Evolutionary conservation across 1,140 invertebrate genomes (phyloP), one percentile per base, ranked within the genome.

Genomic region (Atta cephalotes): DNA sequence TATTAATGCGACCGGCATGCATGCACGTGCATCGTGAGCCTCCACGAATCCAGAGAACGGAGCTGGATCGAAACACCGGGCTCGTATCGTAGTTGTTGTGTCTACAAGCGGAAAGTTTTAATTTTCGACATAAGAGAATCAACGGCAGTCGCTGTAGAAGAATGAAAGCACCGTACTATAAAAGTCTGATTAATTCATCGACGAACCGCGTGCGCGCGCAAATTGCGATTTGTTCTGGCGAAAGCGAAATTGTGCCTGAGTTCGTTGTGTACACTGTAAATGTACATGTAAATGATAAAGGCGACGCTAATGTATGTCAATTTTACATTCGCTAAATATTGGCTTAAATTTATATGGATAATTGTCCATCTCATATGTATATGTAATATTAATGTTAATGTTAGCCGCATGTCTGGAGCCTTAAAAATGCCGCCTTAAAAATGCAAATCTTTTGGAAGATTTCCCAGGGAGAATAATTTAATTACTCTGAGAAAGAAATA

Each of bases 1-100:
- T 90, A 90, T 90, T 90, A 90, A 90, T 89, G 87, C 63, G 51
- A 31, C 28, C 58, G 80, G 68, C 12, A 80, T 62, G 71, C 70
- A 80, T 62, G 71, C 63, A 76, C 80, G 81, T 74, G 82, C 56
- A 58, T 74, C 53, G 49, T 31, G n/a, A 28, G 35, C 85, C 68
- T 25, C 45, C 21, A 72, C 45, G 86, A 79, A 85, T 89, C 56
- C 71, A 85, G 12, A 65, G 70, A 78, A 68, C 63, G 49, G 53
- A 31, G 87, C 63, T 77, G 71, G 74, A 70, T 88, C 25, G 85
- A 79, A 81, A 84, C 53, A 45, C 51, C 25, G 28, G 58, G 56
- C 81, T 87, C 71, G 51, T 31, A 60, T 87, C 84, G 82, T 66
- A 10, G 76, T 85, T 90, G 89, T 88, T 90, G 80, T 81, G 81